phyloP scores from a whole-genome alignment of 2,797 vertebrate species.

The Rhinatrema bivittatum region DNA sequence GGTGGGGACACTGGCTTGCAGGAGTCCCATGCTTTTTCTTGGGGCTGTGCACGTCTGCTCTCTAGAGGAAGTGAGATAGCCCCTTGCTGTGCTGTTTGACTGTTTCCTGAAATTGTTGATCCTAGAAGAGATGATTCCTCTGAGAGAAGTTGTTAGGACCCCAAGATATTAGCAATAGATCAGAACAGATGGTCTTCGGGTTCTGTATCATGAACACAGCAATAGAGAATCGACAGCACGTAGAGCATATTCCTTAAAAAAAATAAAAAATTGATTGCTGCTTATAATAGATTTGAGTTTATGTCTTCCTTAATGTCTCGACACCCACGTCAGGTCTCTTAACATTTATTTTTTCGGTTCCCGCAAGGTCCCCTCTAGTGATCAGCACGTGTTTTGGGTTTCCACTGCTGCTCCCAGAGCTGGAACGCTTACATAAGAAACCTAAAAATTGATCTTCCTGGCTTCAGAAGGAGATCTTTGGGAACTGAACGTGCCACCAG shows the following conservation, averaged over 20 bases:
- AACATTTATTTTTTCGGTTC: neutral
- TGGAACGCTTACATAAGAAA: constrained; percentile 5
- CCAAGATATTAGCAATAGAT: no score
- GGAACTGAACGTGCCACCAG: neutral
- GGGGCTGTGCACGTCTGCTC: no score
- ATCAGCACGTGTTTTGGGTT: constrained; percentile 5
- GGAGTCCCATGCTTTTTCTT: no score
- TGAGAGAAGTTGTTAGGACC: no score
- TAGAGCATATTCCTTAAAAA: no score
- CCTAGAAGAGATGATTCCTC: no score
- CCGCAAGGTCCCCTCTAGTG: neutral
- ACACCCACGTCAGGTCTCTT: neutral
- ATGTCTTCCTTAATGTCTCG: constrained; percentile 7
- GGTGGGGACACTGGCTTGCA: no score
- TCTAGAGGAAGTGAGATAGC: no score
- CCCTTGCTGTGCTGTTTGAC: no score
- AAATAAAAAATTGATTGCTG: no score
- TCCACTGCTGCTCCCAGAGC: neutral
- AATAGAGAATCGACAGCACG: neutral
- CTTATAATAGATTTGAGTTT: neutral
- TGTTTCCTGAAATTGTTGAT: no score
- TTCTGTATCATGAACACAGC: neutral
- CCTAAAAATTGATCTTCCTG: constrained; percentile 30
- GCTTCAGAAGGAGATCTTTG: constrained; percentile 4
- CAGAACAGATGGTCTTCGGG: neutral